Base-by-base conservation (phyloP, 2,113 vertebrate species). In the Nannospalax galili region DNA sequence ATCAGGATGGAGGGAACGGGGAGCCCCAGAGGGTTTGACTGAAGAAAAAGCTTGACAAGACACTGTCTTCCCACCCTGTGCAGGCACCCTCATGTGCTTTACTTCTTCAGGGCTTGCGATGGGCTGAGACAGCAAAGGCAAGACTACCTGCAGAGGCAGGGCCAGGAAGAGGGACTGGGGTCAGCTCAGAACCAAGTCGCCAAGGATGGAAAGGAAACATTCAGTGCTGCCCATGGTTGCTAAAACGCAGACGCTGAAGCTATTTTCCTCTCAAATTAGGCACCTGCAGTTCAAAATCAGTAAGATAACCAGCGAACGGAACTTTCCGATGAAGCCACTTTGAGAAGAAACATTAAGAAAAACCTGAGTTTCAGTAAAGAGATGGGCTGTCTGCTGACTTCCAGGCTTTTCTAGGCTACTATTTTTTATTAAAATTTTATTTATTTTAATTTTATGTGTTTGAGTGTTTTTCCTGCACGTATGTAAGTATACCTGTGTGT, bases 41-140 rank as follows among this genome's bases (percentile, higher is more conserved):
- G 52, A 94, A 97, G 95, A 75, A 72, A 95, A 87, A 86, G 30
- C 16, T 12, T 40, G 77, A 84, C 30, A 58, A 67, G 73, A 75
- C 28, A 56, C 58, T 92, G 52, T 58, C 42, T 92, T 90, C 56
- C 89, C 70, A 37, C 48, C 4, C 2, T 9, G 37, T 73, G 72
- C 48, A 52, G 6, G 6, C 48, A 52, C 6, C 48, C 2, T 52
- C 64, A 67, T 30, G 22, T 40, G 30, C 67, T 96, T 73, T n/a
- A 70, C 35, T 79, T 86, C 75, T 30, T 80, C 35, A 24, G 37
- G 48, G 65, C 48, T 75, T 82, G 37, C 14, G 67, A 74, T 5
- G 26, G 69, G 79, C 65, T 80, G 32, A 85, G 42, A 56, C 12
- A 69, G 86, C n/a, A 14, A 42, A 42, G 1, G 28, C 16, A 74